Base-by-base conservation (phyloP, 2,888 invertebrate genomes). In the Esperia sulphurella region DNA sequence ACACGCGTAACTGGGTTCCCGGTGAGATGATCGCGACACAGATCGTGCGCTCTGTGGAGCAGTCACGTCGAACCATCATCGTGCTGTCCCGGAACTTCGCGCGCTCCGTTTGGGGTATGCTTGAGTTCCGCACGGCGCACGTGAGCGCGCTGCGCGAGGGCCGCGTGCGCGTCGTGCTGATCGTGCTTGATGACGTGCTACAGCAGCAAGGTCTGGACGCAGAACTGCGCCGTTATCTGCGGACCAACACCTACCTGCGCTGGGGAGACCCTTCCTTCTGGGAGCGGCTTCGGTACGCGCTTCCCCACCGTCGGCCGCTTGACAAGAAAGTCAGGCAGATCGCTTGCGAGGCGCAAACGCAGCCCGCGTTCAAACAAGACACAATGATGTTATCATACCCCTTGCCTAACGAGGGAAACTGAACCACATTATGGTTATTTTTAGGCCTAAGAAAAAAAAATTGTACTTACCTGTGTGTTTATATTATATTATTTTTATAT, bases 231-330 rank as follows among this genome's bases (percentile, higher is more conserved):
- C 56, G 63, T 0, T 95, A 96, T 66, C 79, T 96, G 8, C 91
- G 91, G 40, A 94, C 92, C 71, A 95, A 95, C 63, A 96, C 96
- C 0, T 96, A 95, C 58, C 88, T 96, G 0, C 92, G 94, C 57
- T 95, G 95, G 94, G 94, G 93, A 0, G 95, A 96, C 62, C 92
- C 93, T 0, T 93, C 93, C 91, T 96, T 96, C 71, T 95, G 95
- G 94, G 91, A 94, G 38, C 94, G 94, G 62, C 74, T 96, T 14
- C 86, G 92, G 14, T 95, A 94, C 63, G 95, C 95, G 0, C 75
- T 96, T 65, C 95, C 71, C 6, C 54, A 48, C 28, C 21, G 21
- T 5, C 21, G 21, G 21, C 21, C 3, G 21, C 21, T 5, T 5
- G 21, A n/a, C 21, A 21, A 21, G 3, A 3, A n/a, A 21, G 21